Base-by-base conservation (phyloP, 2,113 vertebrate species). In the Paraplagusia blochii region DNA sequence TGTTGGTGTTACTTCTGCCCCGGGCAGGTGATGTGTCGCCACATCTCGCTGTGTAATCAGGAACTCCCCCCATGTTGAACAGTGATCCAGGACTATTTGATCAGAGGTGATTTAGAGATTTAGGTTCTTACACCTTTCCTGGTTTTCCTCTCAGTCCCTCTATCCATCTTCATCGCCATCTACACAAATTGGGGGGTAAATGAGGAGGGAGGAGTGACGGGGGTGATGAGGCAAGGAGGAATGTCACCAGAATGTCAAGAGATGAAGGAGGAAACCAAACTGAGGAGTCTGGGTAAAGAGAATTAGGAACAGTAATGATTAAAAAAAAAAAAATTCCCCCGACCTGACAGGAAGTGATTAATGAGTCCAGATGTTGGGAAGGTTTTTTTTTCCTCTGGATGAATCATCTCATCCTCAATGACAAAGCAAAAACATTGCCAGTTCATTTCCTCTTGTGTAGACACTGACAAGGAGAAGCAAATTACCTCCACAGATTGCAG, bases 291-390 rank as follows among this genome's bases (percentile, higher is more conserved):
- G 1, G n/a, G 1, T 47, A 1, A 15, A 1, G 35, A 2, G 16
- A 35, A 18, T 18, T 61, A 55, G 49, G 63, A 55, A 63, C 44
- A 53, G 52, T 44, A 45, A 63, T 69, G 58, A 62, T 72, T 59
- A 58, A 50, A 47, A 53, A 73, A 80, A 29, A 29, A 78, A 78
- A 72, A 29, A n/a, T 4, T 29, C 6, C 22, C 22, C 42, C 59
- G 50, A 81, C 77, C 63, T 87, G 72, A 81, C 74, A 78, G 75
- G 61, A 77, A 80, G 74, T 82, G 79, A 85, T 84, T 82, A 82
- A 87, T 85, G 84, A 84, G 67, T 54, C 85, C 85, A 88, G 87
- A 85, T 86, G 85, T 83, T 81, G 11, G 63, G 62, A 29, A 29
- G 22, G 22, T 29, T 53, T 72, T 83, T 60, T 72, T 68, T 85